Evolutionary conservation across 1,140 invertebrate species (phyloP).

Genomic region (Caerostris extrusa): DNA sequence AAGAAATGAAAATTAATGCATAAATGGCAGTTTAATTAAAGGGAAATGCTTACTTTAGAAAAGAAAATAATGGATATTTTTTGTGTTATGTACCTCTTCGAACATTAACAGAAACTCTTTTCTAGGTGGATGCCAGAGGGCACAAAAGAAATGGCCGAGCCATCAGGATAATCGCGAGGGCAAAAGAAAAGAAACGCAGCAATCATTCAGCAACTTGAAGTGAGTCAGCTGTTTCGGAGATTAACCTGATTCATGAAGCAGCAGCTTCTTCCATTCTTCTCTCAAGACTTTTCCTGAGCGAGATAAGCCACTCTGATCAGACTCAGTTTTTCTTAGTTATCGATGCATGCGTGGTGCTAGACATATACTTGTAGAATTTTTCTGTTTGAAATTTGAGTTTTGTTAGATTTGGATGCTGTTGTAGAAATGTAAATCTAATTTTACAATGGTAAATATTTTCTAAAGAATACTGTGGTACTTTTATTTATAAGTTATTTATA

Average conservation of each 20-base stretch:
- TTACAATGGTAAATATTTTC: no score
- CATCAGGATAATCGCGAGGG: not conserved
- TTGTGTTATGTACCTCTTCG: not conserved
- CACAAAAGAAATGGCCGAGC: not conserved
- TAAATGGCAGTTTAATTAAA: not conserved
- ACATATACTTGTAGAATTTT: no score
- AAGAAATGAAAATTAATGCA: not conserved
- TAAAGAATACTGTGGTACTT: no score
- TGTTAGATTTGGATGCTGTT: no score
- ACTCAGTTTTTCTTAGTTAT: no score
- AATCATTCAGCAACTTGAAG: not conserved
- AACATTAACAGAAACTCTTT: not conserved
- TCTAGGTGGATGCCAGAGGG: not conserved
- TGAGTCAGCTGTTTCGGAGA: conserved; percentile 38
- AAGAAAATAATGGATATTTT: not conserved
- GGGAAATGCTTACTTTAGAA: not conserved
- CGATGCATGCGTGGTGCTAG: no score
- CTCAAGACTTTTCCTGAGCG: no score
- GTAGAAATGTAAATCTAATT: no score
- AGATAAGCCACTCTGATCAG: no score
- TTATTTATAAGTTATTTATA: no score
- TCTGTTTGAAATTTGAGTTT: no score
- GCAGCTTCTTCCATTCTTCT: not conserved
- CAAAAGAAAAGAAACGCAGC: not conserved
- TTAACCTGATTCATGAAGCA: not conserved